Conservation (phyloP, 2,797 vertebrate genomes). For the Oceanodroma leucorhoa region DNA sequence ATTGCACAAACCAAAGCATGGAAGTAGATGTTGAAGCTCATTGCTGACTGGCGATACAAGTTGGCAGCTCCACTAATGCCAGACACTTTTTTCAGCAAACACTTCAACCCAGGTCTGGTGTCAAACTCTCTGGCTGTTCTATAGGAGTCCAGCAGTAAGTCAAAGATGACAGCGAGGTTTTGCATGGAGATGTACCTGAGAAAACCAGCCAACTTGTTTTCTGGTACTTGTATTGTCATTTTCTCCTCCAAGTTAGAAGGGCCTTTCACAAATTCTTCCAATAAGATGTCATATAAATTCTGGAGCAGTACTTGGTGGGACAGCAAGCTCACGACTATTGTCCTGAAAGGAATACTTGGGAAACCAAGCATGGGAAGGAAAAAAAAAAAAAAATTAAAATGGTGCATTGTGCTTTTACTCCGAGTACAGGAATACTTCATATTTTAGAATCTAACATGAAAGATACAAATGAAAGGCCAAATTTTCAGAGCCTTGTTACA, state of each 20-base stretch:
- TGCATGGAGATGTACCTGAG: conserved; percentile 98
- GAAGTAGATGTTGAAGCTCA: conserved; percentile 98
- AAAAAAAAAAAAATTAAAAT: neutral
- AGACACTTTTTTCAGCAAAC: conserved; percentile 96
- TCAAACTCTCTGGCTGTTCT: conserved; percentile 94
- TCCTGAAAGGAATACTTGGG: conserved; percentile 92
- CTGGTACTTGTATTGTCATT: conserved; percentile 75
- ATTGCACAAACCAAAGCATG: conserved; percentile 90
- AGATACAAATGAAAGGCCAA: neutral
- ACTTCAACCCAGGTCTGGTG: conserved; percentile 93
- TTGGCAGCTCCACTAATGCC: conserved; percentile 94
- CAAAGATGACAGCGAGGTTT: conserved; percentile 94
- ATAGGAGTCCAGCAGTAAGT: conserved; percentile 95
- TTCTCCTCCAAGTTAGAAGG: conserved; percentile 81
- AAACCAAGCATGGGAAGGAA: conserved; percentile 1
- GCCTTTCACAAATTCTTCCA: conserved; percentile 93
- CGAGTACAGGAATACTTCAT: neutral
- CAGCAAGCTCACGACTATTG: conserved; percentile 93
- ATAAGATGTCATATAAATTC: conserved; percentile 92
- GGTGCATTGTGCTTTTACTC: neutral
- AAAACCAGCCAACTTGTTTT: conserved; percentile 86
- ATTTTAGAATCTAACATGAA: neutral
- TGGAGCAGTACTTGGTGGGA: conserved; percentile 97
- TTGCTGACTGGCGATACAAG: conserved; percentile 94
- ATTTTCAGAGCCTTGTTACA: neutral